These are phyloP conservation scores for Rhynchonycteris naso DNA, from an alignment of 2,797 vertebrate genomes.

Conservation along the genomic window DNA sequence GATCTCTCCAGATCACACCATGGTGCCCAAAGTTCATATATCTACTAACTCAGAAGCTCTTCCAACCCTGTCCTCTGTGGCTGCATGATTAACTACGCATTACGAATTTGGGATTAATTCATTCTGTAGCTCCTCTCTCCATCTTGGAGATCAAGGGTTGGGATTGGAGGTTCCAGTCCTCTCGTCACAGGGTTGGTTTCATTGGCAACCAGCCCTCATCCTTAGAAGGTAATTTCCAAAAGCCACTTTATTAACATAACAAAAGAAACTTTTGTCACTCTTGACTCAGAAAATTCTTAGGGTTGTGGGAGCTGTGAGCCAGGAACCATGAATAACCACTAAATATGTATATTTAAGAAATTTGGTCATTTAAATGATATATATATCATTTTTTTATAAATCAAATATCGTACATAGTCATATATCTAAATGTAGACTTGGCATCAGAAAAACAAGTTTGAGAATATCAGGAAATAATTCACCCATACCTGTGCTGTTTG, in stretches of 20 bases:
- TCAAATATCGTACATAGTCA: not conserved
- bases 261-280: not conserved
- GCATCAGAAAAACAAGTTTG: not conserved
- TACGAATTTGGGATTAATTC: not conserved
- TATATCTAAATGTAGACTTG: not conserved
- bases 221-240: not conserved
- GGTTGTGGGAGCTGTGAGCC: not conserved
- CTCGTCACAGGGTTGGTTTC: not conserved
- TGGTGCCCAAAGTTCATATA: not conserved
- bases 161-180: not conserved
- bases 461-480: not conserved
- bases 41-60: not conserved
- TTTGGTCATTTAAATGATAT: not conserved
- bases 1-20: not conserved
- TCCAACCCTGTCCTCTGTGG: not conserved
- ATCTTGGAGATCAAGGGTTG: not conserved
- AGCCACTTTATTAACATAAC: not conserved
- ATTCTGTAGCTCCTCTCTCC: not conserved
- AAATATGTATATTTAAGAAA: not conserved
- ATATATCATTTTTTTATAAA: too few species aligned
- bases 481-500: not conserved
- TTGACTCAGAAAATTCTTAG: not conserved
- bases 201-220: not conserved
- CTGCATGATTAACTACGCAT: not conserved
- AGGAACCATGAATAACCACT: not conserved